phyloP scores from a whole-genome alignment of 1,140 invertebrate genomes.

The Anadara kagoshimensis region DNA sequence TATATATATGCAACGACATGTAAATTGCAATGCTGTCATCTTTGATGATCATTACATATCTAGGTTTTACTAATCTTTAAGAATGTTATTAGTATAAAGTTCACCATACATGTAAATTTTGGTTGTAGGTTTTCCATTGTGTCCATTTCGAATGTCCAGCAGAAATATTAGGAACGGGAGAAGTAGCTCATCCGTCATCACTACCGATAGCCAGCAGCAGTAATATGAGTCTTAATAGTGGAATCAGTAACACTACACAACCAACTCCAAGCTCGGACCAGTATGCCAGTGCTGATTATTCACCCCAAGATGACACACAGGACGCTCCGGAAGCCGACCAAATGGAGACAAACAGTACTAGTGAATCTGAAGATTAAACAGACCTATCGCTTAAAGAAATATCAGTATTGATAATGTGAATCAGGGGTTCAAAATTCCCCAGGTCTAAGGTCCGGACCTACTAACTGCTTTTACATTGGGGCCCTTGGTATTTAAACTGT shows the following conservation, averaged over 20 bases:
- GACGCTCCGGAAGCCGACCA: constrained; percentile 59
- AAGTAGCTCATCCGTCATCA: constrained; percentile 31
- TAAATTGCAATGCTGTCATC: too few species aligned
- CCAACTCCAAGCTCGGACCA: constrained; percentile 33
- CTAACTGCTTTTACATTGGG: too few species aligned
- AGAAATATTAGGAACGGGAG: constrained; percentile 33
- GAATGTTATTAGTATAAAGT: not conserved
- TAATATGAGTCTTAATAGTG: not conserved
- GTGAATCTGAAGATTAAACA: constrained; percentile 21
- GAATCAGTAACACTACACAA: constrained; percentile 30
- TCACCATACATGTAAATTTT: not conserved
- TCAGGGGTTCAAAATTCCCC: too few species aligned
- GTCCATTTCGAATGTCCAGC: constrained; percentile 97
- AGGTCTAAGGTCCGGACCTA: too few species aligned
- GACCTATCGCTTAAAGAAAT: too few species aligned
- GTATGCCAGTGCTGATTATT: constrained; percentile 49
- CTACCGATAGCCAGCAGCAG: not conserved
- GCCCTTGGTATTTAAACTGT: too few species aligned
- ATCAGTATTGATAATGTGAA: too few species aligned
- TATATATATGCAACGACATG: too few species aligned
- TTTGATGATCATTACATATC: too few species aligned
- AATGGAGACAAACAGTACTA: constrained; percentile 42
- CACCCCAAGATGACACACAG: constrained; percentile 40
- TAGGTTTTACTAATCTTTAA: too few species aligned
- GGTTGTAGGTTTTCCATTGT: constrained; percentile 92